Conservation (phyloP, 2,888 invertebrate species). For the Mechanitis mazaeus region DNA sequence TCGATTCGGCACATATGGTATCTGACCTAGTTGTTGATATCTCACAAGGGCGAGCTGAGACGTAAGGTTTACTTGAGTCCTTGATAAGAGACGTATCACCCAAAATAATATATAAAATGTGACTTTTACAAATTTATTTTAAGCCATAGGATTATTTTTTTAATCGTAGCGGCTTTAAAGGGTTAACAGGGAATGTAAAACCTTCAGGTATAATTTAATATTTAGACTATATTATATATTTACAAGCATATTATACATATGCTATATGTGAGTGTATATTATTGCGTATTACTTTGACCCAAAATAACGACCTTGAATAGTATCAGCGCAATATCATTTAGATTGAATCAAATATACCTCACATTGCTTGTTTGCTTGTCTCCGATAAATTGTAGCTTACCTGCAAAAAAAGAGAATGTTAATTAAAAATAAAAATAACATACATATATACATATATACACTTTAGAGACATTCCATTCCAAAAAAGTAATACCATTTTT, state of each 20-base stretch:
- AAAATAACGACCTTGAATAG: not conserved
- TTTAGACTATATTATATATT: not conserved
- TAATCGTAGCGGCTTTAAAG: too few relatives aligned
- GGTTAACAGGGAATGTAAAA: too few relatives aligned
- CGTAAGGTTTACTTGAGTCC: too few relatives aligned
- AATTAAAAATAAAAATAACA: not conserved
- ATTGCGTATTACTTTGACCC: not conserved
- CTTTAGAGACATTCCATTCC: too few relatives aligned
- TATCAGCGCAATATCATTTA: not conserved
- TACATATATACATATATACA: too few relatives aligned
- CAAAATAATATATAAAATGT: too few relatives aligned
- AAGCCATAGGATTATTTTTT: too few relatives aligned
- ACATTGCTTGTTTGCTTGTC: too few relatives aligned
- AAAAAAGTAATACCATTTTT: too few relatives aligned
- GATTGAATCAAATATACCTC: not conserved
- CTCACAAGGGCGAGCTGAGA: constrained; percentile 41
- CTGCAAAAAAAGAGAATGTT: constrained; percentile 9
- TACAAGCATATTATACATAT: not conserved
- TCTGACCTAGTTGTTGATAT: constrained; percentile 55
- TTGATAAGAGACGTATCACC: too few relatives aligned
- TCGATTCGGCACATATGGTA: constrained; percentile 36
- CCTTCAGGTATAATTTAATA: too few relatives aligned
- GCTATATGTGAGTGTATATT: not conserved
- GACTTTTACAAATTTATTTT: too few relatives aligned
- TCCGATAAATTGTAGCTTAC: constrained; percentile 16